Evolutionary conservation across 2,113 vertebrate genomes (phyloP).

Genomic region (Tretioscincus oriximinensis): DNA sequence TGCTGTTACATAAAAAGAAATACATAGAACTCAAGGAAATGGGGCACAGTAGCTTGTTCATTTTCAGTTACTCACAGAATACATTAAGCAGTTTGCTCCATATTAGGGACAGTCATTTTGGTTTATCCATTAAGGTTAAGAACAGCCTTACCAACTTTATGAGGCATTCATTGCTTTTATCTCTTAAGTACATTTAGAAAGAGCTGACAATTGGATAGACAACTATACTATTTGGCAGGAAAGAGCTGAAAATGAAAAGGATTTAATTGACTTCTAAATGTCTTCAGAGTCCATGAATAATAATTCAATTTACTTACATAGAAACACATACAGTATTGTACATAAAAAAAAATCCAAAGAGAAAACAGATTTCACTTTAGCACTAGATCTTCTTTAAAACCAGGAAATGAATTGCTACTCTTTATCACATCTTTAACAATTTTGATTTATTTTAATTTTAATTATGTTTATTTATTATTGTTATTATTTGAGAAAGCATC

Average conservation of each 20-base stretch:
- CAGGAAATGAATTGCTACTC: constrained; percentile 67
- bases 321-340: not conserved
- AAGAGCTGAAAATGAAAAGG: not conserved
- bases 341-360: not conserved
- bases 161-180: not conserved
- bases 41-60: not conserved
- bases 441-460: constrained; percentile 67
- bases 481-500: constrained; percentile 39
- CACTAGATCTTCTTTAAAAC: constrained; percentile 59
- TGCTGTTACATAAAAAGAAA: not conserved
- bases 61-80: not conserved
- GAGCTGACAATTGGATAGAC: not conserved
- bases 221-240: not conserved
- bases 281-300: not conserved
- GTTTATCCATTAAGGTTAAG: not conserved
- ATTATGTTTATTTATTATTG: constrained; percentile 58
- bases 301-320: not conserved
- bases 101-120: too few relatives aligned
- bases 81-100: not conserved
- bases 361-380: constrained; percentile 42
- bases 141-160: not conserved
- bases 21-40: not conserved
- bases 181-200: not conserved
- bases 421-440: constrained; percentile 71
- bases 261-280: not conserved